Percentiles rank a stretch among this genome's conserved stretches.
Conservation (phyloP, 1,140 invertebrate genomes). For the Orchesella cincta region DNA sequence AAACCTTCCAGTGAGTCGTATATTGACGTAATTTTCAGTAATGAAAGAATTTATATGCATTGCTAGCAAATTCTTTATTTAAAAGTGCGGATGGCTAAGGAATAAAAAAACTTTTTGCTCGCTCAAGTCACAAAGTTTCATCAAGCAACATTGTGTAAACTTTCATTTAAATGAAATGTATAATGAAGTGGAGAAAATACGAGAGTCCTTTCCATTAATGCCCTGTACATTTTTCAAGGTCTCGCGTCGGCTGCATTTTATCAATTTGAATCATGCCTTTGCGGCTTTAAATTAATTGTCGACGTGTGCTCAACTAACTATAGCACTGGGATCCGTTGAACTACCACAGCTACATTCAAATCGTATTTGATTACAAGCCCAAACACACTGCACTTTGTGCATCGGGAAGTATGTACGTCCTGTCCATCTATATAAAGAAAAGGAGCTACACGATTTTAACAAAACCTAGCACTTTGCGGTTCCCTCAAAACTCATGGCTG, state of each 20-base stretch:
- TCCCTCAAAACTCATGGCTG: background rate
- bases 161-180: conserved; percentile 11
- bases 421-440: background rate
- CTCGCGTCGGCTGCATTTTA: conserved; percentile 14
- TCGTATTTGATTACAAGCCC: no score
- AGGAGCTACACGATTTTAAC: background rate
- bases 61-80: no score
- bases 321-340: background rate
- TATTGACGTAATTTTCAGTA: no score
- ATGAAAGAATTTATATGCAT: no score
- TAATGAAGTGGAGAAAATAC: background rate
- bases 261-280: conserved; percentile 1
- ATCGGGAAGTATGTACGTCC: background rate
- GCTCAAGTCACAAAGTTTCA: no score
- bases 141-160: no score
- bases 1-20: no score
- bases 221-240: background rate
- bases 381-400: conserved; percentile 7
- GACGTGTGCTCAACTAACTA: background rate
- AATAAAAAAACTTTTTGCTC: no score
- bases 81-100: no score
- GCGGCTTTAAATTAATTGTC: conserved; percentile 23
- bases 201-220: background rate
- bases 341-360: background rate
- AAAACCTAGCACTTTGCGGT: background rate